phyloP scores from a whole-genome alignment of 1,140 invertebrate species.

The Drosophila bifasciata region DNA sequence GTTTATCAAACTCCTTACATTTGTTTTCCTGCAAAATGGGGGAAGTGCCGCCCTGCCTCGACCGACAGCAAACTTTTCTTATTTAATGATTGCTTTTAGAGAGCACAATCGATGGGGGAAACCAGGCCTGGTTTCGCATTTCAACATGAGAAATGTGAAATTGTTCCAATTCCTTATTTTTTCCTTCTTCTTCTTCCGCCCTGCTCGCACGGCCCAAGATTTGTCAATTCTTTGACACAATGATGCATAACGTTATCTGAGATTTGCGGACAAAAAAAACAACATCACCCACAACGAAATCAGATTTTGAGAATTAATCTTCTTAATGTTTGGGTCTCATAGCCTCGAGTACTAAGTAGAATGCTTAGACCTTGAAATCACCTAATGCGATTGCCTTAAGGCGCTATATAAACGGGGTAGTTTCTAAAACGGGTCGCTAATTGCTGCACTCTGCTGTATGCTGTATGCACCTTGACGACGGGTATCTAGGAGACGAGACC shows the following conservation, averaged over 20 bases:
- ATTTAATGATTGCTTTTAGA: constrained; percentile 76
- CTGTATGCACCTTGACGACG: constrained; percentile 17
- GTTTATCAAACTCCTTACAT: constrained; percentile 78
- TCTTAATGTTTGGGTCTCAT: constrained; percentile 68
- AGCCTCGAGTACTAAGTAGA: constrained; percentile 57
- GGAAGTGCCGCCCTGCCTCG: constrained; percentile 12
- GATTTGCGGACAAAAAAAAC: constrained; percentile 46
- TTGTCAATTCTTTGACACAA: constrained; percentile 79
- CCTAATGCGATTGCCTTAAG: constrained; percentile 68
- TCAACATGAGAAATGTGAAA: constrained; percentile 64
- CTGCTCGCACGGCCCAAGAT: constrained; percentile 37
- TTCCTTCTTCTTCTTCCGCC: constrained; percentile 13
- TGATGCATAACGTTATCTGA: constrained; percentile 82
- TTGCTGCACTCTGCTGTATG: constrained; percentile 44
- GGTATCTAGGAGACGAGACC: not conserved
- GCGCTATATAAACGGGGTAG: not conserved
- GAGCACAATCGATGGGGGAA: constrained; percentile 29
- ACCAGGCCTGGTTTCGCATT: constrained; percentile 62
- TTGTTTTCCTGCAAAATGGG: constrained; percentile 73
- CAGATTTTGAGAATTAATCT: constrained; percentile 80
- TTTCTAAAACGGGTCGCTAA: constrained; percentile 38
- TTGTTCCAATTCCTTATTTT: constrained; percentile 63
- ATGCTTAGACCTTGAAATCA: constrained; percentile 64
- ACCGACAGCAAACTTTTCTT: constrained; percentile 49
- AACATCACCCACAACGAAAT: constrained; percentile 27